These are phyloP conservation scores for Brachyhypopomus gauderio DNA, from an alignment of 2,113 vertebrate species.

Conservation along the genomic window DNA sequence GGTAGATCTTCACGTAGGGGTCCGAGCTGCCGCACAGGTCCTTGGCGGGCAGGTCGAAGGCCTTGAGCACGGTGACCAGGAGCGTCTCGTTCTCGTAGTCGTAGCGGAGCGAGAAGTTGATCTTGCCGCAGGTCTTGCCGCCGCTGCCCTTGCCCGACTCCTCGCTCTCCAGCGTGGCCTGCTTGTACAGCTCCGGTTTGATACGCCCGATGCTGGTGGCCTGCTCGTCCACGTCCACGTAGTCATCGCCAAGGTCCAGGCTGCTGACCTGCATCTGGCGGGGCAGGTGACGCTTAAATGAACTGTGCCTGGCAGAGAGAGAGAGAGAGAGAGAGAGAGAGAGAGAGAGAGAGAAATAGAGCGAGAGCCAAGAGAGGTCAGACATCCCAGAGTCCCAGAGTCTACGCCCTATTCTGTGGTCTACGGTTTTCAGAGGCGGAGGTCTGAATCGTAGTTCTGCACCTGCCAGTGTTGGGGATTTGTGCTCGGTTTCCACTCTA, in stretches of 20 bases:
- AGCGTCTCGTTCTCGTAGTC: slow-evolving; percentile 78
- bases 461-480: background rate
- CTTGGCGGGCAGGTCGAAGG: slow-evolving; percentile 85
- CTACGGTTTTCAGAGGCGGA: background rate
- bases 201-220: slow-evolving; percentile 80
- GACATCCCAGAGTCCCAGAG: background rate
- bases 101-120: slow-evolving; percentile 79
- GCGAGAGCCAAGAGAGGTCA: background rate
- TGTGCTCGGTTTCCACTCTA: too few species aligned
- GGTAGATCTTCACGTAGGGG: slow-evolving; percentile 88
- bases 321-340: background rate
- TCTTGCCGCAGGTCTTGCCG: slow-evolving; percentile 75
- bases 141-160: slow-evolving; percentile 63
- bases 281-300: slow-evolving; percentile 74
- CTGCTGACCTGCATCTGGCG: slow-evolving; percentile 61
- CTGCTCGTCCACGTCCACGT: slow-evolving; percentile 69
- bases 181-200: slow-evolving; percentile 81
- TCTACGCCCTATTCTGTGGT: background rate
- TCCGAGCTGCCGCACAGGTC: slow-evolving; percentile 85
- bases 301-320: slow-evolving; percentile 77
- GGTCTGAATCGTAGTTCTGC: background rate
- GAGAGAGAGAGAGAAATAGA: background rate
- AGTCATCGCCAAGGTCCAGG: slow-evolving; percentile 58
- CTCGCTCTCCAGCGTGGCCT: slow-evolving; percentile 64
- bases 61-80: slow-evolving; percentile 83